Base-by-base conservation (phyloP, 2,113 vertebrate species). In the Salvelinus namaycush region DNA sequence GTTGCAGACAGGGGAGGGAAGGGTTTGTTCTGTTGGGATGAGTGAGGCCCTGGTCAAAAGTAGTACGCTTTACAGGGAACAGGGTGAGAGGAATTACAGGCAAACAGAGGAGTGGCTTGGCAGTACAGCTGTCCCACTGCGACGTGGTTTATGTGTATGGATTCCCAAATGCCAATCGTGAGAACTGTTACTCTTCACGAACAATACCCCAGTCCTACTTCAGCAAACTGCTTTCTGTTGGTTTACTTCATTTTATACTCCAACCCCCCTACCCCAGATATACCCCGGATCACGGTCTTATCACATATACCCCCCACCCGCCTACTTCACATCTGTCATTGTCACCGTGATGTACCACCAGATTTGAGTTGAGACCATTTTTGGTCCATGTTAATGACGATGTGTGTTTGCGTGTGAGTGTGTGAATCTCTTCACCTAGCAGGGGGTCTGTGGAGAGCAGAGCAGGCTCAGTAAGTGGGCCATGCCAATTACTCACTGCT, bases 401-500 rank as follows among this genome's bases (percentile, higher is more conserved):
- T 54, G 57, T 66, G 72, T 62, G 13, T 62, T 5, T 68, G 66
- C n/a, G 39, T 76, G 68, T 29, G 73, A 48, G 44, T 69, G 84
- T 68, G 77, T 77, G 82, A 79, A 79, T 84, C 76, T 79, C 72
- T 75, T 79, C 76, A 68, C 31, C 67, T 68, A 70, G 79, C 75
- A 48, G 34, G 57, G 78, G 71, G 75, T 76, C 72, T 57, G 20
- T 48, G 54, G 78, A 72, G 74, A 70, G 66, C 48, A 69, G 68
- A 9, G 69, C 69, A 48, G 26, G 44, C 70, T 81, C 78, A 76
- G 85, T 87, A 88, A 86, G 66, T 88, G 86, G 86, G 86, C 78
- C 86, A 84, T 72, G 72, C 68, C 84, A 86, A 85, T 85, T 87
- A 87, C 79, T 83, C 83, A 83, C 73, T 81, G 76, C 79, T 68